Percentiles rank a stretch among this genome's conserved stretches.
Evolutionary conservation across 2,888 invertebrate genomes (phyloP).

Genomic region (Dexiosoma caninum): DNA sequence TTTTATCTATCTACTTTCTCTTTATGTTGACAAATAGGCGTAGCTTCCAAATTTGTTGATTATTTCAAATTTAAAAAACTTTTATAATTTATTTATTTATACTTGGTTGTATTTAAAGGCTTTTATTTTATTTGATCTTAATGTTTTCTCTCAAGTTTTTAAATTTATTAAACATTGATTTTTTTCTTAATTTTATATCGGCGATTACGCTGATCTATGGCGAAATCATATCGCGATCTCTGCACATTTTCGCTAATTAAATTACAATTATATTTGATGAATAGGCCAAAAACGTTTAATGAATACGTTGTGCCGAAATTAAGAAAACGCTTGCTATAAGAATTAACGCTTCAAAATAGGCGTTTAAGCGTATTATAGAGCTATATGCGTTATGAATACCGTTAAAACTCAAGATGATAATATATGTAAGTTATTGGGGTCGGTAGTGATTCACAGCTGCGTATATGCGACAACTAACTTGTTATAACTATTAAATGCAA

Average conservation of each 20-base stretch:
- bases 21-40: not conserved
- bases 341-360: conserved; percentile 32
- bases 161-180: conserved; percentile 72
- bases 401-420: not conserved
- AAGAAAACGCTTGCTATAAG: conserved; percentile 65
- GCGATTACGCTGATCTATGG: conserved; percentile 78
- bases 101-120: not conserved
- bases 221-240: conserved; percentile 79
- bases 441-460: not conserved
- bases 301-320: conserved; percentile 78
- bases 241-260: conserved; percentile 78
- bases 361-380: conserved; percentile 9
- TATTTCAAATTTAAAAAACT: not conserved
- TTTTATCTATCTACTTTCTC: not conserved
- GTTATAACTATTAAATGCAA: not conserved
- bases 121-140: conserved; percentile 18
- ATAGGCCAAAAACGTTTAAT: conserved; percentile 76
- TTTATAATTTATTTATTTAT: conserved; percentile 6
- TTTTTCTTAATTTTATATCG: conserved; percentile 78
- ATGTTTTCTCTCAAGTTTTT: conserved; percentile 49
- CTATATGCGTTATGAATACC: not conserved
- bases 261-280: conserved; percentile 75
- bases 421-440: not conserved
- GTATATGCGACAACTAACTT: not conserved
- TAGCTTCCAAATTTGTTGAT: not conserved